These are phyloP conservation scores for Bubalus kerabau DNA, from an alignment of 2,113 vertebrate genomes.

Conservation along the genomic window DNA sequence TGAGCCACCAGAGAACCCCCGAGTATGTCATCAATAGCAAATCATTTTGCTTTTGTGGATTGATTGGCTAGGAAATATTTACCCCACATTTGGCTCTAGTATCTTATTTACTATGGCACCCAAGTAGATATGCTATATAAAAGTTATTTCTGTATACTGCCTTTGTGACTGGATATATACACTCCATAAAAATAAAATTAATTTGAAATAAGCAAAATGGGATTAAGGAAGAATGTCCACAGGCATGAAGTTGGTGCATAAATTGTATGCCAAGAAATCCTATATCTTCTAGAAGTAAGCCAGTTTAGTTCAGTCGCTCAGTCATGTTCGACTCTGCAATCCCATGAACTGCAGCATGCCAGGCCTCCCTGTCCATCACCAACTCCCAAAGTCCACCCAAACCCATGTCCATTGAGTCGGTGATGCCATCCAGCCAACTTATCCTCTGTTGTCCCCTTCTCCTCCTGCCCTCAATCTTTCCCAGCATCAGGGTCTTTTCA, in stretches of 20 bases:
- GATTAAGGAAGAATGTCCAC: background rate
- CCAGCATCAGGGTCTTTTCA: background rate
- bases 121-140: background rate
- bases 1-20: background rate
- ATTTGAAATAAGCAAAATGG: constrained; percentile 13
- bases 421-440: background rate
- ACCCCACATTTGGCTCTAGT: background rate
- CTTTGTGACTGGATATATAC: background rate
- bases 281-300: background rate
- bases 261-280: background rate
- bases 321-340: background rate
- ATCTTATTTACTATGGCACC: background rate
- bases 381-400: background rate
- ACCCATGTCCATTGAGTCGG: accelerated
- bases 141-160: background rate
- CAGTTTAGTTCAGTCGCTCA: background rate
- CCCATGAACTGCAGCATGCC: accelerated
- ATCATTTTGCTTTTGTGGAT: background rate
- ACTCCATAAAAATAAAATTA: background rate
- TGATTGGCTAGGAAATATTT: background rate
- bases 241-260: background rate
- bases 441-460: background rate
- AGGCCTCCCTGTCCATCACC: background rate
- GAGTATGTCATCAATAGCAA: background rate
- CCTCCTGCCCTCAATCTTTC: background rate